These are phyloP conservation scores for Cabera pusaria DNA, from an alignment of 2,888 invertebrate genomes.

Conservation along the genomic window DNA sequence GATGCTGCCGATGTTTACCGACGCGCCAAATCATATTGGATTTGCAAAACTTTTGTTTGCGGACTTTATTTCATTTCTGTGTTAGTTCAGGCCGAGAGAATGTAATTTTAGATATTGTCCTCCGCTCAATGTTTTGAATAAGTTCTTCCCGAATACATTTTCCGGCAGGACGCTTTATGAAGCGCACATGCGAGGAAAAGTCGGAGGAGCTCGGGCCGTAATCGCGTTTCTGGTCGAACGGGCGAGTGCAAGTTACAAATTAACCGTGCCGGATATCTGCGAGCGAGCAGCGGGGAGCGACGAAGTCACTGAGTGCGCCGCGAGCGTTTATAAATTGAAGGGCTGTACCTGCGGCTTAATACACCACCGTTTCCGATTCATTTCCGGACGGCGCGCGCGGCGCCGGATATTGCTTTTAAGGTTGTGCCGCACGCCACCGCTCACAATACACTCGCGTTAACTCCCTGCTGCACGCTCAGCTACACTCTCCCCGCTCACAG, in stretches of 20 bases:
- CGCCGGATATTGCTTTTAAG: conserved; percentile 84
- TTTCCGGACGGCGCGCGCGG: conserved; percentile 82
- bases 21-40: conserved; percentile 84
- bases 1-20: conserved; percentile 83
- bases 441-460: conserved; percentile 46
- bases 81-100: conserved; percentile 78
- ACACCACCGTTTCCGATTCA: conserved; percentile 84
- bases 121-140: conserved; percentile 47
- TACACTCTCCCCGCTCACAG: conserved; percentile 24
- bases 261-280: conserved; percentile 65
- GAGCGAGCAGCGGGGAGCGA: conserved; percentile 46
- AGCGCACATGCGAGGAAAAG: conserved; percentile 1
- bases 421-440: conserved; percentile 74
- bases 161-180: conserved; percentile 30
- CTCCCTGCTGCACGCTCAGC: conserved; percentile 40
- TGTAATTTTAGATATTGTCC: conserved; percentile 77
- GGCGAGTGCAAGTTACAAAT: conserved; percentile 66
- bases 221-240: conserved; percentile 13
- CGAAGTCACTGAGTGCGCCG: conserved; percentile 58
- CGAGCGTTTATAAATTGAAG: conserved; percentile 83
- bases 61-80: conserved; percentile 81
- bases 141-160: conserved; percentile 30
- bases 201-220: conserved; percentile 5
- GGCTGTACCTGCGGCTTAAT: conserved; percentile 84
- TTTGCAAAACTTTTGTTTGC: conserved; percentile 83